These are phyloP conservation scores for Rhodinocichla rosea DNA, from an alignment of 2,113 vertebrate genomes.

Conservation along the genomic window DNA sequence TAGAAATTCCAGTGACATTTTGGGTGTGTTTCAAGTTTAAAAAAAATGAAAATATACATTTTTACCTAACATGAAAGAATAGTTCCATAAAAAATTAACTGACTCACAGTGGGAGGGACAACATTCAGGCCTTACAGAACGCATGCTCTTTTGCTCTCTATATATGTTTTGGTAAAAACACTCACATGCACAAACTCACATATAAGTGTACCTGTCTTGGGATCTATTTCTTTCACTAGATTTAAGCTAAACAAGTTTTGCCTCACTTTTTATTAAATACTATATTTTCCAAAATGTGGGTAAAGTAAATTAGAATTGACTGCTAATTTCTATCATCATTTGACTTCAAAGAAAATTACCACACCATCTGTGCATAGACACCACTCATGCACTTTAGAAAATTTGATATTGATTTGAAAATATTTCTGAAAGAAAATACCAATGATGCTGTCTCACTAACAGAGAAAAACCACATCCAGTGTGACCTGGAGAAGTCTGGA, in stretches of 20 bases:
- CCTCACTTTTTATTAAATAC: background rate
- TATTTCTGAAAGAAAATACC: conserved; percentile 18
- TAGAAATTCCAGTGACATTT: background rate
- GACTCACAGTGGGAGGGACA: background rate
- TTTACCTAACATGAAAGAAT: background rate
- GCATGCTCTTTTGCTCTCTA: background rate
- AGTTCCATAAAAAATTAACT: background rate
- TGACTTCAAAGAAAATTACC: background rate
- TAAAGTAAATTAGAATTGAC: background rate
- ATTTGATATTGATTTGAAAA: conserved; percentile 31
- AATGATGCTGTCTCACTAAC: background rate
- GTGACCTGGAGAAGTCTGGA: background rate
- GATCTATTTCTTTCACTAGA: background rate
- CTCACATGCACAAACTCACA: background rate
- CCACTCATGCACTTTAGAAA: conserved; percentile 4
- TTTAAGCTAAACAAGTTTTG: background rate
- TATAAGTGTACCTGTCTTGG: background rate
- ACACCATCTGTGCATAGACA: background rate
- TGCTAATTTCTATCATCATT: conserved; percentile 22
- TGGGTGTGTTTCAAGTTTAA: background rate
- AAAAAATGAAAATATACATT: background rate
- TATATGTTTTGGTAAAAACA: background rate
- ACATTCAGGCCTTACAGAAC: background rate
- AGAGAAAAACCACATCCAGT: background rate
- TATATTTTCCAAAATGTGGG: background rate